phyloP scores from a whole-genome alignment of 2,797 vertebrate genomes.

The Vespertilio murinus region DNA sequence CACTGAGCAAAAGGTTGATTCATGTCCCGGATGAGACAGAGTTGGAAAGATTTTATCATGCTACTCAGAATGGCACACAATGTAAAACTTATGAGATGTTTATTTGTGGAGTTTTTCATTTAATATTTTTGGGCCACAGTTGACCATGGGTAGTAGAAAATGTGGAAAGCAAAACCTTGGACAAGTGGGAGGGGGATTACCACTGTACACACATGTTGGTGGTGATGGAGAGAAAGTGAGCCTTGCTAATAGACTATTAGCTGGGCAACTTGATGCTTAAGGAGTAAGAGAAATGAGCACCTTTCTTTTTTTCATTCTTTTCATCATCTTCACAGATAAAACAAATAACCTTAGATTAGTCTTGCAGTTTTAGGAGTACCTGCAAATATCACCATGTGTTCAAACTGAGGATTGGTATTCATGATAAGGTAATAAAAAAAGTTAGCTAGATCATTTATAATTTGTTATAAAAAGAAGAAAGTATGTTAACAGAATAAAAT shows the following conservation, averaged over 20 bases:
- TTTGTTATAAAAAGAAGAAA: constrained; percentile 11
- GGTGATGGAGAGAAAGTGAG: neutral
- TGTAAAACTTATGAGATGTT: neutral
- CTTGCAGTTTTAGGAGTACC: neutral
- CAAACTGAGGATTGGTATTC: neutral
- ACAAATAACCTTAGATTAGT: neutral
- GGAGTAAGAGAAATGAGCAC: neutral
- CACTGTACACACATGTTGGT: neutral
- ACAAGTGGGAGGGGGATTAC: neutral
- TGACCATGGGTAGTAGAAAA: neutral
- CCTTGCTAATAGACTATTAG: neutral
- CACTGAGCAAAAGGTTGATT: neutral
- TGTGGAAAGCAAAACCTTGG: neutral
- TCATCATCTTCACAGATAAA: neutral
- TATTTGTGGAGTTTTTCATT: neutral
- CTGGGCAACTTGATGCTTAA: neutral
- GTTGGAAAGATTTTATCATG: neutral
- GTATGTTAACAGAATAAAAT: neutral
- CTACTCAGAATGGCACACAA: neutral
- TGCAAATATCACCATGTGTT: neutral
- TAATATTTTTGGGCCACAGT: neutral
- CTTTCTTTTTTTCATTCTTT: neutral
- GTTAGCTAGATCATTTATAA: neutral
- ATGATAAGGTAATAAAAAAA: neutral
- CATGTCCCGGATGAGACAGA: neutral